These are phyloP conservation scores for Jaculus jaculus DNA, from an alignment of 2,113 vertebrate genomes.

Conservation along the genomic window DNA sequence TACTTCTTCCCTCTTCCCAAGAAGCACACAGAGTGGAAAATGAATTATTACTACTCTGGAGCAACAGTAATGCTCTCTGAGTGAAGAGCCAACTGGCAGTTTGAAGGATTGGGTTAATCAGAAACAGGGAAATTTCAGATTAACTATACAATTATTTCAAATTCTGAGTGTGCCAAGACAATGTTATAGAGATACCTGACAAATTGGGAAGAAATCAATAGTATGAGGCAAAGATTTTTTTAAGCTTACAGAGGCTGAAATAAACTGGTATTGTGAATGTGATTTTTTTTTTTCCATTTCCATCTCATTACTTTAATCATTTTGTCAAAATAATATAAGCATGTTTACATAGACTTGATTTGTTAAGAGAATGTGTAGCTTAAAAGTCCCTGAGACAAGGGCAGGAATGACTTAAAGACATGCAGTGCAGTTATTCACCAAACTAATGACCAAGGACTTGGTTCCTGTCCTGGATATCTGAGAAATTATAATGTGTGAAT, in stretches of 20 bases:
- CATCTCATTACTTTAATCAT: constrained; percentile 44
- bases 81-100: constrained; percentile 58
- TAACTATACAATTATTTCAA: constrained; percentile 65
- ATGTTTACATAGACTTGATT: background rate
- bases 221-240: constrained; percentile 16
- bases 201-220: constrained; percentile 38
- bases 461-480: background rate
- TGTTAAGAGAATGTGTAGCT: background rate
- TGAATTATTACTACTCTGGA: constrained; percentile 41
- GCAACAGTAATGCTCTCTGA: constrained; percentile 55
- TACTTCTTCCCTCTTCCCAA: background rate
- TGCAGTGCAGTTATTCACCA: constrained; percentile 14
- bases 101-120: constrained; percentile 67
- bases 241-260: background rate
- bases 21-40: constrained; percentile 39
- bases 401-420: background rate
- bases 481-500: background rate
- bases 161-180: constrained; percentile 49
- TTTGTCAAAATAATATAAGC: constrained; percentile 45
- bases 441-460: background rate
- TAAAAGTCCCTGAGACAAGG: constrained; percentile 61
- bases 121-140: constrained; percentile 69
- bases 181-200: constrained; percentile 36
- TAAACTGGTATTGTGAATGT: background rate
- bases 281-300: too few species aligned